Conservation (phyloP, 2,888 invertebrate species). For the Mythimna lalbum region DNA sequence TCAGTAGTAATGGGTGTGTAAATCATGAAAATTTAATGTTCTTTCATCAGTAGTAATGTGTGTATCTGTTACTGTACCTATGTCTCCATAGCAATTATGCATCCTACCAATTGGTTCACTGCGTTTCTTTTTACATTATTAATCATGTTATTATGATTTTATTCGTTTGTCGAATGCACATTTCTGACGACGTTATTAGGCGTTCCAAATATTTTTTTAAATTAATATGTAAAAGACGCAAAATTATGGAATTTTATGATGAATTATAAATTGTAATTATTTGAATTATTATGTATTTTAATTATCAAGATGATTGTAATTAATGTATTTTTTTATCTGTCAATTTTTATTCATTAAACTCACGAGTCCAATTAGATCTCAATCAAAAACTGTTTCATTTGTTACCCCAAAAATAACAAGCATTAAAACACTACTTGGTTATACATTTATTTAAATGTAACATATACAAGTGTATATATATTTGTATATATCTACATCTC, state of each 20-base stretch:
- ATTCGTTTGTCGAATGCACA: background rate
- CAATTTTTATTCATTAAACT: slow-evolving; percentile 30
- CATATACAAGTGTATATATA: no score
- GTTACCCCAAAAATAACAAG: slow-evolving; percentile 1
- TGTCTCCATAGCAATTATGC: background rate
- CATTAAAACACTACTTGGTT: background rate
- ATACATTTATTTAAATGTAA: slow-evolving; percentile 21
- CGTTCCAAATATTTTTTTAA: background rate
- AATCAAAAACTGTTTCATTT: slow-evolving; percentile 49
- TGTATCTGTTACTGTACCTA: background rate
- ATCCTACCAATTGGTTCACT: slow-evolving; percentile 1
- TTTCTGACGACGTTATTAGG: background rate
- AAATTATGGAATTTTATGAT: background rate
- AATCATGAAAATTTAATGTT: slow-evolving; percentile 19
- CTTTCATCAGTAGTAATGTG: background rate
- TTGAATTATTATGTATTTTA: slow-evolving; percentile 12
- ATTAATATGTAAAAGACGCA: background rate
- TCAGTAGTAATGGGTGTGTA: no score
- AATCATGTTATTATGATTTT: background rate
- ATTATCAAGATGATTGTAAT: background rate
- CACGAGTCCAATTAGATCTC: slow-evolving; percentile 57
- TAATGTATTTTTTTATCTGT: background rate
- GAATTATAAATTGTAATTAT: background rate
- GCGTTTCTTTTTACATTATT: background rate
- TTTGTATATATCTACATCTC: background rate